Conservation (phyloP, 2,113 vertebrate species). For the Peromyscus polionotus region DNA sequence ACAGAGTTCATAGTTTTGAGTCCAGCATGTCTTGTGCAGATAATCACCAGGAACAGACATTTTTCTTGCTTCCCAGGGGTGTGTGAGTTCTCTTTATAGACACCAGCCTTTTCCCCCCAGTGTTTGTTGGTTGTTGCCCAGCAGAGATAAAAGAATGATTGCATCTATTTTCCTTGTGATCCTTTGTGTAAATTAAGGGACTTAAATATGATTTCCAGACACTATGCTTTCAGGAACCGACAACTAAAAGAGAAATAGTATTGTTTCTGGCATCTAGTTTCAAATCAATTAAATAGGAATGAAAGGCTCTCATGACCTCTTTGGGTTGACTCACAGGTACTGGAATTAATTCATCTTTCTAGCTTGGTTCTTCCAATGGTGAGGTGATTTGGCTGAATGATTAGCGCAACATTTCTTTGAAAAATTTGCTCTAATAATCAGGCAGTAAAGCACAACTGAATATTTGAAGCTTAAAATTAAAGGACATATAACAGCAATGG, state of each 20-base stretch:
- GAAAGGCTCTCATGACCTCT: neutral
- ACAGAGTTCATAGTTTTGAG: neutral
- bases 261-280: slow-evolving; percentile 50
- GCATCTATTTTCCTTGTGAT: neutral
- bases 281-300: slow-evolving; percentile 26
- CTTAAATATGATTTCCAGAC: slow-evolving; percentile 18
- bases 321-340: neutral
- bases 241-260: slow-evolving; percentile 20
- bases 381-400: slow-evolving; percentile 49
- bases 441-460: neutral
- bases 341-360: slow-evolving; percentile 47
- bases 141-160: neutral
- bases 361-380: neutral
- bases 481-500: neutral
- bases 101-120: neutral
- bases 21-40: neutral
- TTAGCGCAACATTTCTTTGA: slow-evolving; percentile 63
- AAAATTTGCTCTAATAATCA: slow-evolving; percentile 59
- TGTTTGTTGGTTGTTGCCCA: neutral
- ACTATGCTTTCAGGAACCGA: neutral
- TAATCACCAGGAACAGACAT: neutral
- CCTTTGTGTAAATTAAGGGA: neutral
- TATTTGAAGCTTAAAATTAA: slow-evolving; percentile 50
- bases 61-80: neutral
- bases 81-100: neutral